Evolutionary conservation across 1,140 invertebrate genomes (phyloP).

Genomic region (Sitobion miscanthi): DNA sequence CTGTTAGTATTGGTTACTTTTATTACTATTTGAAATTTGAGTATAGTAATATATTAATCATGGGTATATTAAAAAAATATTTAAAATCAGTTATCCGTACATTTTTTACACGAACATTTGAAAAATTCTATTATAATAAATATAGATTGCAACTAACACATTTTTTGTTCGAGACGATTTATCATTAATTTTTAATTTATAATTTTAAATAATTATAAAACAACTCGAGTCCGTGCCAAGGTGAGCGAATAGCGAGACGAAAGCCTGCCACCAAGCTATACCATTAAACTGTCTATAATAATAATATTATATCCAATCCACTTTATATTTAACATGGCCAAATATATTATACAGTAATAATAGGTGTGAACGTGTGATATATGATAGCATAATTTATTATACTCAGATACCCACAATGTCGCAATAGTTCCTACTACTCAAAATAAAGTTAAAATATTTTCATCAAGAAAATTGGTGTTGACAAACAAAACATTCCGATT

Average conservation of each 20-base stretch:
- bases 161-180: background rate
- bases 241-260: background rate
- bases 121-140: background rate
- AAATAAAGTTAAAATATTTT: background rate
- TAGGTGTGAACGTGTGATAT: background rate
- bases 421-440: background rate
- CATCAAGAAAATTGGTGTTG: background rate
- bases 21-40: too few species aligned
- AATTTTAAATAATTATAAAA: background rate
- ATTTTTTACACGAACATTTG: background rate
- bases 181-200: background rate
- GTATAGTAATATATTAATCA: too few species aligned
- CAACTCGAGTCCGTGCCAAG: background rate
- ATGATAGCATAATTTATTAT: background rate
- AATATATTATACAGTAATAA: background rate
- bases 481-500: background rate
- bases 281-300: background rate
- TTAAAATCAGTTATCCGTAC: background rate
- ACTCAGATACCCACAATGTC: background rate
- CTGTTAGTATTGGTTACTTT: too few species aligned
- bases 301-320: background rate
- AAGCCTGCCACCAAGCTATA: background rate
- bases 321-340: background rate
- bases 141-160: background rate
- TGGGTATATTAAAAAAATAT: background rate